Evolutionary conservation across 2,888 invertebrate genomes (phyloP).

Genomic region (Dinocampus coccinellae): DNA sequence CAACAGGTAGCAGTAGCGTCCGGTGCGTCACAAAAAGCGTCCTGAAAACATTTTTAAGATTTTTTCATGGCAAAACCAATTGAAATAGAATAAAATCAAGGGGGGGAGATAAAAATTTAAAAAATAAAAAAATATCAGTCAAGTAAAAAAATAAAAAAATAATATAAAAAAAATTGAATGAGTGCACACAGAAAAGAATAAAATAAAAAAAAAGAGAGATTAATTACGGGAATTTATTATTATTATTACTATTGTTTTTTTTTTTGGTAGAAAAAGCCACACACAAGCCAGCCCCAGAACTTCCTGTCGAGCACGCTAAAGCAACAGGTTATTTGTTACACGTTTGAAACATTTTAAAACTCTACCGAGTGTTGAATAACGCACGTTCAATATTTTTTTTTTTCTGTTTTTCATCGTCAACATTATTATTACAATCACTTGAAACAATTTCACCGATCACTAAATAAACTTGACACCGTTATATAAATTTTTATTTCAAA

Average conservation of each 20-base stretch:
- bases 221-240: too few species aligned
- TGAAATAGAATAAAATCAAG: neutral
- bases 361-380: slow-evolving; percentile 15
- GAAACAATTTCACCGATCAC: neutral
- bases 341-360: slow-evolving; percentile 19
- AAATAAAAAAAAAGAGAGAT: too few species aligned
- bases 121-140: neutral
- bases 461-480: neutral
- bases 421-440: neutral
- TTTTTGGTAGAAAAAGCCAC: too few species aligned
- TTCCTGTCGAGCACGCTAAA: too few species aligned
- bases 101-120: neutral
- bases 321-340: slow-evolving; percentile 26
- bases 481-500: neutral
- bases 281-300: too few species aligned
- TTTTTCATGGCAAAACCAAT: slow-evolving; percentile 4
- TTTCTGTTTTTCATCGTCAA: neutral
- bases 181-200: too few species aligned
- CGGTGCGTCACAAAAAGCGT: slow-evolving; percentile 42
- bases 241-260: too few species aligned
- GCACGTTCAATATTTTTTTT: neutral
- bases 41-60: slow-evolving; percentile 34
- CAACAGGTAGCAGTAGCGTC: slow-evolving; percentile 48
- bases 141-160: too few species aligned
- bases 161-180: too few species aligned